Conservation (phyloP, 1,140 invertebrate genomes). For the Drosophila orosa region DNA sequence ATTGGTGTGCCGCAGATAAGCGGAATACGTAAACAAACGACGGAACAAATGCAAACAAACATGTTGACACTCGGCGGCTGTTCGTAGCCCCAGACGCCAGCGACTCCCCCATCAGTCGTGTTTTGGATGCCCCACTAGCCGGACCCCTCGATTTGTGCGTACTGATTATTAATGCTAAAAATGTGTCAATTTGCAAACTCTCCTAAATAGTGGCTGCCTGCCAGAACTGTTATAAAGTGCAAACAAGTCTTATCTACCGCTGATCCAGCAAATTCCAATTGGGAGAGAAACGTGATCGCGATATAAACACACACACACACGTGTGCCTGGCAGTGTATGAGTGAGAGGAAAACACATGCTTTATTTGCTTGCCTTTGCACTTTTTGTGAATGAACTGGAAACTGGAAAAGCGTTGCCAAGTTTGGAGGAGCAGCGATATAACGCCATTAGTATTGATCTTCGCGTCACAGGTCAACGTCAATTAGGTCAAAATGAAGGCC, state of each 20-base stretch:
- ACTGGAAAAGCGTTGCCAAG: slow-evolving; percentile 9
- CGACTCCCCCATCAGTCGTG: slow-evolving; percentile 28
- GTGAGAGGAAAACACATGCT: slow-evolving; percentile 22
- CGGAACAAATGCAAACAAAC: slow-evolving; percentile 34
- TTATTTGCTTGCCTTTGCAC: slow-evolving; percentile 32
- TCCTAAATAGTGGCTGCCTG: neutral
- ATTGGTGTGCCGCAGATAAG: slow-evolving; percentile 50
- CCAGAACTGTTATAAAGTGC: slow-evolving; percentile 26
- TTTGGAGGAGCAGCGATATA: neutral
- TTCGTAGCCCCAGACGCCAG: neutral
- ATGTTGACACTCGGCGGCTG: slow-evolving; percentile 24
- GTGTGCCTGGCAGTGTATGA: slow-evolving; percentile 2
- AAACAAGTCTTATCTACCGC: neutral
- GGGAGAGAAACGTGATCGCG: slow-evolving; percentile 64
- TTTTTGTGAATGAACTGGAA: slow-evolving; percentile 48
- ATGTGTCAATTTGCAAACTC: slow-evolving; percentile 16
- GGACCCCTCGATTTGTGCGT: slow-evolving; percentile 7
- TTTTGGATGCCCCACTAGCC: slow-evolving; percentile 4
- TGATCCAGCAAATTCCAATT: slow-evolving; percentile 27
- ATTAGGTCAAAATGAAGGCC: slow-evolving; percentile 63
- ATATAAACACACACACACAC: slow-evolving; percentile 15
- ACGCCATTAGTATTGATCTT: slow-evolving; percentile 37
- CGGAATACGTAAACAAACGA: slow-evolving; percentile 43
- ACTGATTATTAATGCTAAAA: slow-evolving; percentile 3
- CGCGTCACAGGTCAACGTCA: slow-evolving; percentile 19